Base-by-base conservation (phyloP, 2,113 vertebrate genomes). In the Channa argus region DNA sequence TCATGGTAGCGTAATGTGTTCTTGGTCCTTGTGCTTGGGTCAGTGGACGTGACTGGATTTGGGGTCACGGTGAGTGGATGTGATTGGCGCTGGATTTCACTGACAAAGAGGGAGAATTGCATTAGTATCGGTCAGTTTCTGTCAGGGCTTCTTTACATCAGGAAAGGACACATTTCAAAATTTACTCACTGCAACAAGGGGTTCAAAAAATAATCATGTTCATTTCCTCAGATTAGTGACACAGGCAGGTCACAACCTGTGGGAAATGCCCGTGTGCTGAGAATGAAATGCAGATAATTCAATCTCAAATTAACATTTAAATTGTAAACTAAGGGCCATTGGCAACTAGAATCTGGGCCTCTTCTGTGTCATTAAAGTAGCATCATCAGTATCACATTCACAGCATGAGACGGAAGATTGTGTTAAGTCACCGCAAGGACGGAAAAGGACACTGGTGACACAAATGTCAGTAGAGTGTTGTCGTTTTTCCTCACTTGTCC, bases 61-160 rank as follows among this genome's bases (percentile, higher is more conserved):
- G 86, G 69, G 79, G 81, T 82, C 14, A 5, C 74, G 55, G 34
- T 49, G 54, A 68, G 63, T 44, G 75, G 66, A 82, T 52, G 34
- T 68, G 80, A 94, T 89, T 84, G 86, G 87, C 60, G 86, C 72
- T 75, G 67, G 80, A 73, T 72, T 91, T 81, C 73, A 54, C 5
- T 67, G 80, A 88, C 77, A 83, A 24, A 46, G 41, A 76, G 53
- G 46, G 11, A 11, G 36, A 89, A 95, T 90, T 85, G 41, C 4
- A 84, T 94, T 92, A 91, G 86, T 62, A 94, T 92, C 82, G 92
- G 89, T 67, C 62, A 58, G 61, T 45, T 64, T 38, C 65, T 88
- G 71, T 78, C 79, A 82, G 77, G n/a, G 46, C 43, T 71, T 14
- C 55, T 83, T 82, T 67, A 61, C 79, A 49, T 75, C 52, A 64